Evolutionary conservation across 1,140 invertebrate genomes (phyloP), one percentile per base, ranked within the genome.

Genomic region (Atopsyche davidsoni): DNA sequence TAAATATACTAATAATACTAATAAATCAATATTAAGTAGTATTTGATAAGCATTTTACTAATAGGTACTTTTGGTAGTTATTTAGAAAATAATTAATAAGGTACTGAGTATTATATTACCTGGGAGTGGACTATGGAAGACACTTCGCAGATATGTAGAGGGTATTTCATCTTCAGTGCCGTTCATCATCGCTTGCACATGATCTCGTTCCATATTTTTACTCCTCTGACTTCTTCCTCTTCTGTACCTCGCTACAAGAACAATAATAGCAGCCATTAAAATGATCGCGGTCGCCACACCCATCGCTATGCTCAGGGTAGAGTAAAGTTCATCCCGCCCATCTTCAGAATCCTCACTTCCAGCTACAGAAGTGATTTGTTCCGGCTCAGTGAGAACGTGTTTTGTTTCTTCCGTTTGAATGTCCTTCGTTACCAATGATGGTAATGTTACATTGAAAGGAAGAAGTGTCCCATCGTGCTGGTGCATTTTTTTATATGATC

Each of bases 61-160:
- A n/a, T n/a, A n/a, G n/a, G n/a, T n/a, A n/a, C n/a, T n/a, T n/a
- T n/a, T n/a, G n/a, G n/a, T n/a, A n/a, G n/a, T n/a, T n/a, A n/a
- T n/a, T n/a, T n/a, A n/a, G n/a, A n/a, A n/a, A n/a, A n/a, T n/a
- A n/a, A n/a, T n/a, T n/a, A n/a, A n/a, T n/a, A n/a, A n/a, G n/a
- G n/a, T n/a, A n/a, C n/a, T n/a, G n/a, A n/a, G n/a, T n/a, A n/a
- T n/a, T n/a, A n/a, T n/a, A n/a, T 62, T 67, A 77, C 75, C 76
- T 66, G 76, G 76, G 45, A 76, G 58, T 2, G 76, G 74, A 44
- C 69, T 73, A 57, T 78, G 75, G 50, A 77, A 77, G 35, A 76
- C 75, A 54, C 73, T 77, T 45, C 72, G 65, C 3, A 69, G 63
- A 48, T 73, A 74, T 2, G 67, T 66, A 4, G 70, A 68, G 2